phyloP scores from a whole-genome alignment of 2,113 vertebrate genomes.

The Zootoca vivipara region DNA sequence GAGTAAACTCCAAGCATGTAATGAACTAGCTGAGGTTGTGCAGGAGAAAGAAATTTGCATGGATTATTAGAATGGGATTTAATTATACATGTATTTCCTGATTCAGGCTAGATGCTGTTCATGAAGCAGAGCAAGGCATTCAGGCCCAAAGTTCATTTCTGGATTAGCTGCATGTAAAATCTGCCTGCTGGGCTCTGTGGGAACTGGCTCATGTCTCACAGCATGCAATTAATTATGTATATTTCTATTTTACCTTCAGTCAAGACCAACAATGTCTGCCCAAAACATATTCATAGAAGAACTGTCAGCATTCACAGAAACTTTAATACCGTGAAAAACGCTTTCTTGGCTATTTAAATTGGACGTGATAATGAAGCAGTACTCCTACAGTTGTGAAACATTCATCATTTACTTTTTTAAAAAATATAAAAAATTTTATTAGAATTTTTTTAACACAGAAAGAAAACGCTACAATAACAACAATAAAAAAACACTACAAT shows the following conservation, averaged over 20 bases:
- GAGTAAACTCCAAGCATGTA: too few relatives aligned
- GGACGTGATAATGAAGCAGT: not conserved
- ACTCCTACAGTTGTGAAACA: not conserved
- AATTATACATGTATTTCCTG: not conserved
- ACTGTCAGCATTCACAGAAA: not conserved
- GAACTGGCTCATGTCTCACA: not conserved
- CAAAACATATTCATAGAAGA: not conserved
- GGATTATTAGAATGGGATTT: not conserved
- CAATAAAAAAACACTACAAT: too few relatives aligned
- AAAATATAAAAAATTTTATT: too few relatives aligned
- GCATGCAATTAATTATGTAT: not conserved
- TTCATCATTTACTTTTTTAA: not conserved
- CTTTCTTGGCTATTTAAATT: not conserved
- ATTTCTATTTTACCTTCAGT: not conserved
- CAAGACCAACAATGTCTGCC: not conserved
- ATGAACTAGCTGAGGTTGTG: not conserved
- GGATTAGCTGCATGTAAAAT: not conserved
- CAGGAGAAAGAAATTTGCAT: not conserved
- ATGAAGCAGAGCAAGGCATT: not conserved
- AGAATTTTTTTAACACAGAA: too few relatives aligned
- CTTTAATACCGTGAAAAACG: not conserved
- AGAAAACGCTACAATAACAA: too few relatives aligned
- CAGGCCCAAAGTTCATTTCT: not conserved
- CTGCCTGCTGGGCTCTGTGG: not conserved
- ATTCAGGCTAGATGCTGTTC: not conserved